Evolutionary conservation across 2,888 invertebrate genomes (phyloP).

Genomic region (Hesperia comma): DNA sequence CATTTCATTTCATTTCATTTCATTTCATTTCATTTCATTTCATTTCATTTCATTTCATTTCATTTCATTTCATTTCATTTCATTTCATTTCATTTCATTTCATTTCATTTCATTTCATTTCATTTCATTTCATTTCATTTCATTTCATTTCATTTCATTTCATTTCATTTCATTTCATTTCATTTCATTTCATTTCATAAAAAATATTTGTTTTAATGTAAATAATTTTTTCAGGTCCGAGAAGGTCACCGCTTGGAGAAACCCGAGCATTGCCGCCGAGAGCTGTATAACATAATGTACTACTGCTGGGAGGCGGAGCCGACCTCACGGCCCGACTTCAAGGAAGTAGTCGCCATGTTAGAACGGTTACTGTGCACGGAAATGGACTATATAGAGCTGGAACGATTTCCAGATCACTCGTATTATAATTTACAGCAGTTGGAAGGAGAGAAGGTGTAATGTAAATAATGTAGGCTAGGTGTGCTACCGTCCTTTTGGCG

Average conservation of each 20-base stretch:
- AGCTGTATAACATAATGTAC: constrained; percentile 97
- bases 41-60: too few species aligned
- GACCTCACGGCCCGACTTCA: constrained; percentile 92
- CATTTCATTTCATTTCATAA: too few species aligned
- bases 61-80: too few species aligned
- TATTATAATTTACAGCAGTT: constrained; percentile 94
- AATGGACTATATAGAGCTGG: constrained; percentile 96
- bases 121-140: too few species aligned
- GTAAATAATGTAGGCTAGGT: neutral
- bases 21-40: too few species aligned
- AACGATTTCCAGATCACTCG: constrained; percentile 95
- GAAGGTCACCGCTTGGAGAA: constrained; percentile 96
- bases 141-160: too few species aligned
- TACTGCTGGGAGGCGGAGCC: constrained; percentile 97
- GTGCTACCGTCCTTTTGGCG: neutral
- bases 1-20: too few species aligned
- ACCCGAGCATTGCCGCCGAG: constrained; percentile 96
- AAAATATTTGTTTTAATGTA: neutral
- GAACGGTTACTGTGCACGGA: constrained; percentile 94
- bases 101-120: too few species aligned
- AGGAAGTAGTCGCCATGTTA: constrained; percentile 90
- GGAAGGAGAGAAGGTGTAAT: constrained; percentile 89
- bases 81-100: too few species aligned
- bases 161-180: too few species aligned
- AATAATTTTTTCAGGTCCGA: constrained; percentile 85